Conservation (phyloP, 2,113 vertebrate species). For the Paracanthobrama guichenoti region DNA sequence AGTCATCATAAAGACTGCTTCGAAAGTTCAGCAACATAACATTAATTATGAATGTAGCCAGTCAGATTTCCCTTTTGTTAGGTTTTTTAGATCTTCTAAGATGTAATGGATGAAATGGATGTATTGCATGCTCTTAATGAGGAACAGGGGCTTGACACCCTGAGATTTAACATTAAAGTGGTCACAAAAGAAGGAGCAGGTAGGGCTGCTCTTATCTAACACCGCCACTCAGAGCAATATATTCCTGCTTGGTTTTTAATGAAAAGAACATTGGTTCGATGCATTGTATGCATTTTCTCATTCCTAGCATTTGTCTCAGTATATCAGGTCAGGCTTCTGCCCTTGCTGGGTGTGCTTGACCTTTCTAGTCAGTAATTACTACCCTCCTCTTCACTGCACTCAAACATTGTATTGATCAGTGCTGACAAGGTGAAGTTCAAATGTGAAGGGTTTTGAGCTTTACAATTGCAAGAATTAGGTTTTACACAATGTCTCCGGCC, state of each 20-base stretch:
- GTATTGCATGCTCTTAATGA: neutral
- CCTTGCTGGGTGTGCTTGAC: neutral
- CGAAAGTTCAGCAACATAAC: neutral
- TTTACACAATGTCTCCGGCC: neutral
- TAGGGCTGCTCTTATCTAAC: constrained; percentile 7
- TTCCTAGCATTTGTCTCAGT: constrained; percentile 14
- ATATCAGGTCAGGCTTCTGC: constrained; percentile 21
- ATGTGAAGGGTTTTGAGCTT: constrained; percentile 16
- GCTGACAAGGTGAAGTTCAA: constrained; percentile 17
- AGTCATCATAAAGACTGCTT: neutral
- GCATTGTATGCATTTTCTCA: constrained; percentile 2
- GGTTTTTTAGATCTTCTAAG: neutral
- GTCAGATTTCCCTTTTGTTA: neutral
- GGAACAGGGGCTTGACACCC: neutral
- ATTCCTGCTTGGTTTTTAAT: constrained; percentile 6
- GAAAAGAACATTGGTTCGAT: neutral
- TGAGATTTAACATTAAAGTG: neutral
- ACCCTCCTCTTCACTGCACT: neutral
- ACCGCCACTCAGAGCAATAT: neutral
- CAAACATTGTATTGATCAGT: constrained; percentile 19
- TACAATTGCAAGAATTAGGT: neutral
- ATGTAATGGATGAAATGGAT: neutral
- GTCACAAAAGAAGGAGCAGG: neutral
- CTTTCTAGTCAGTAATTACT: constrained; percentile 44
- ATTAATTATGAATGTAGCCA: neutral